These are phyloP conservation scores for Dysmachus trigonus DNA, from an alignment of 2,888 invertebrate species.

Conservation along the genomic window DNA sequence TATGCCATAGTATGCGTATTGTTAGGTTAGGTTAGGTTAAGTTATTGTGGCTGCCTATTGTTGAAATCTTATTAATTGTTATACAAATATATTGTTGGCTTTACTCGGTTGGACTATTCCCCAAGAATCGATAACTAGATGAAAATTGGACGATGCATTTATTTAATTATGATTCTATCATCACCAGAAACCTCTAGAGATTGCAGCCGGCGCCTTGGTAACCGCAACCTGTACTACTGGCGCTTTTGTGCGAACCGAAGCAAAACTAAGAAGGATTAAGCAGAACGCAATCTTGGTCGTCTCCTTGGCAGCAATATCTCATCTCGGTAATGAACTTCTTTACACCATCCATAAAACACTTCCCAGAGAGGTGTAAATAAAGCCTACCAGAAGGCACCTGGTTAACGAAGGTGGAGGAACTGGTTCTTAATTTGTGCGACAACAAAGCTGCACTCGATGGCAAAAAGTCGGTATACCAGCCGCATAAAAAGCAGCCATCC, in stretches of 20 bases:
- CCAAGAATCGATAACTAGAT: background rate
- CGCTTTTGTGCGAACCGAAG: background rate
- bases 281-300: background rate
- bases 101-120: background rate
- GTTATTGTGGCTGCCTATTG: too few species aligned
- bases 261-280: background rate
- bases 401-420: slow-evolving; percentile 25
- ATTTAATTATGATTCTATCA: background rate
- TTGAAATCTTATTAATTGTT: background rate
- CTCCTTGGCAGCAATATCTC: slow-evolving; percentile 2
- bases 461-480: background rate
- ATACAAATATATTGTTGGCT: background rate
- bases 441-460: background rate
- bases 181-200: background rate
- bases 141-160: background rate
- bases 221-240: background rate
- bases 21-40: too few species aligned
- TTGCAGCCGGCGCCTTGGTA: background rate
- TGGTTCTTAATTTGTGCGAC: slow-evolving; percentile 30
- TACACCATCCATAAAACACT: slow-evolving; percentile 13
- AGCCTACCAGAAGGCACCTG: background rate
- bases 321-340: slow-evolving; percentile 28
- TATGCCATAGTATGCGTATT: background rate
- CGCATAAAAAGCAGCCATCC: background rate
- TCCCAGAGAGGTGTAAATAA: slow-evolving; percentile 22